These are phyloP conservation scores for Brachyopa scutellaris DNA, from an alignment of 2,888 invertebrate species.

Conservation along the genomic window DNA sequence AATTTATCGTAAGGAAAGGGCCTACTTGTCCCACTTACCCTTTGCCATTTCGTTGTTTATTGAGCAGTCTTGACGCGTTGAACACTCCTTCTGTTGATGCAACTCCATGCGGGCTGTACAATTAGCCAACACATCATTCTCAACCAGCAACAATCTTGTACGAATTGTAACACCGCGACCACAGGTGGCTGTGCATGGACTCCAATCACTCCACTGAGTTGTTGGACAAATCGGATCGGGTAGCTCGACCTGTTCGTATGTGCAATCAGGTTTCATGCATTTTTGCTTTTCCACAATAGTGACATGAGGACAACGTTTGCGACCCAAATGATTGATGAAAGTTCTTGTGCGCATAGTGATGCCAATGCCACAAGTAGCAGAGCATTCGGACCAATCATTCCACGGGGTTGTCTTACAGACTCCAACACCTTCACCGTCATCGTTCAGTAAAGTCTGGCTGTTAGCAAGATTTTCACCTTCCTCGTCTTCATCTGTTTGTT, in stretches of 20 bases:
- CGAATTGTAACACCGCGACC: conserved; percentile 89
- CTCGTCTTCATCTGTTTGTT: conserved; percentile 78
- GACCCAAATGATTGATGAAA: conserved; percentile 89
- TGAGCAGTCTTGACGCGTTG: conserved; percentile 86
- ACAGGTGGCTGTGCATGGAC: conserved; percentile 94
- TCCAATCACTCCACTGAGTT: conserved; percentile 96
- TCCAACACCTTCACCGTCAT: conserved; percentile 80
- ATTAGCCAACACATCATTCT: conserved; percentile 84
- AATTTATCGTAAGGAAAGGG: too few species aligned
- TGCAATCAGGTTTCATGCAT: conserved; percentile 87
- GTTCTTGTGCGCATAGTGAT: conserved; percentile 88
- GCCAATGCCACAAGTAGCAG: conserved; percentile 91
- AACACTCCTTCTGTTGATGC: conserved; percentile 89
- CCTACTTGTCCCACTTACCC: conserved; percentile 84
- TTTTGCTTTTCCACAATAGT: conserved; percentile 90
- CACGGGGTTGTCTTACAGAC: conserved; percentile 80
- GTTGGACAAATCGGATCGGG: conserved; percentile 86
- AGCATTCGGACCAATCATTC: conserved; percentile 88
- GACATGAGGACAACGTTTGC: conserved; percentile 91
- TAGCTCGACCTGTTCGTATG: conserved; percentile 82
- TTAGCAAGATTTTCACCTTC: conserved; percentile 81
- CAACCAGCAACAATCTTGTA: conserved; percentile 87
- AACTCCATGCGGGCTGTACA: conserved; percentile 88
- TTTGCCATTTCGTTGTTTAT: conserved; percentile 90
- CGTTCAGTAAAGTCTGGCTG: conserved; percentile 77